Evolutionary conservation across 2,888 invertebrate species (phyloP).

Genomic region (Caprella mutica): DNA sequence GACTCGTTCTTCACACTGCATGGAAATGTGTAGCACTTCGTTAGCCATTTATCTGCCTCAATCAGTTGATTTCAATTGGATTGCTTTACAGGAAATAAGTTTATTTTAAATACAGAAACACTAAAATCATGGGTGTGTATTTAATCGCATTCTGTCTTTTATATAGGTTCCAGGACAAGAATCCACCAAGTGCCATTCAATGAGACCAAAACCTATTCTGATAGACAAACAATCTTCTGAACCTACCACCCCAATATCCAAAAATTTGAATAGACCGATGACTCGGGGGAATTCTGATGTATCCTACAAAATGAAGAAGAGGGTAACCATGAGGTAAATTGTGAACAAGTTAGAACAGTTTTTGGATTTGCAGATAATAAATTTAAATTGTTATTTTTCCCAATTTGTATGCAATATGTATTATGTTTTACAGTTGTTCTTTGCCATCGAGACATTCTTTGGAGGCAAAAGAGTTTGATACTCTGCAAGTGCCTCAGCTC

Average conservation of each 20-base stretch:
- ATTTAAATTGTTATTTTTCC: not conserved
- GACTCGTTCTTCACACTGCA: too few relatives aligned
- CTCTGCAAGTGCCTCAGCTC: not conserved
- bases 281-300: constrained; percentile 38
- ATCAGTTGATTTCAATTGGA: too few relatives aligned
- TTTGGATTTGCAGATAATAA: too few relatives aligned
- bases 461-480: constrained; percentile 2
- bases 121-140: too few relatives aligned
- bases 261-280: constrained; percentile 44
- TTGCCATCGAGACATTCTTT: constrained; percentile 2
- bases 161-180: constrained; percentile 26
- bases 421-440: constrained; percentile 3
- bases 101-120: too few relatives aligned
- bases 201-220: constrained; percentile 54
- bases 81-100: too few relatives aligned
- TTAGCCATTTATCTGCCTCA: too few relatives aligned
- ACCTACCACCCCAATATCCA: constrained; percentile 60
- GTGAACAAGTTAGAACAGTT: not conserved
- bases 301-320: constrained; percentile 53
- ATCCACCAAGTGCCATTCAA: constrained; percentile 33
- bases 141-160: too few relatives aligned
- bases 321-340: constrained; percentile 66
- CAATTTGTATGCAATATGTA: not conserved
- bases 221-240: constrained; percentile 66
- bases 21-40: too few relatives aligned